Evolutionary conservation across 53 echinoderm and acorn worm species (phyloP).

Genomic region (Stichopus horrens): DNA sequence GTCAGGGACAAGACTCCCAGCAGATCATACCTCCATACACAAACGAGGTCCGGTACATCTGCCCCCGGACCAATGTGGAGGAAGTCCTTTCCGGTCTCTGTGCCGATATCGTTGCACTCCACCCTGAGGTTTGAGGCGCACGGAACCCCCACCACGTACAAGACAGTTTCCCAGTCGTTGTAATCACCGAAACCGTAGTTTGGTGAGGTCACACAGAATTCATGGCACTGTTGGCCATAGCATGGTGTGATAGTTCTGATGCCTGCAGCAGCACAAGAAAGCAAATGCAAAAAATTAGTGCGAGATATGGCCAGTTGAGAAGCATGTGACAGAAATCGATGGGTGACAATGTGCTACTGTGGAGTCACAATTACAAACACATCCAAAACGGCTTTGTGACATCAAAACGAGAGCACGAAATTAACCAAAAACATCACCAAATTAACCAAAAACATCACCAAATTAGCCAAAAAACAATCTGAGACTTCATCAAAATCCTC

Average conservation of each 20-base stretch:
- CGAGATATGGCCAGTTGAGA: too few relatives aligned
- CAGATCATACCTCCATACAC: conserved; percentile 43
- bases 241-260: conserved; percentile 29
- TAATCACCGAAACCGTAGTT: conserved; percentile 25
- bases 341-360: background rate
- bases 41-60: conserved; percentile 35
- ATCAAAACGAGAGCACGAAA: background rate
- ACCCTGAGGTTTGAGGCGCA: conserved; percentile 16
- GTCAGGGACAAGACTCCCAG: background rate
- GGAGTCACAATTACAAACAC: background rate
- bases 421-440: background rate
- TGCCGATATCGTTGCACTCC: conserved; percentile 22
- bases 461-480: background rate
- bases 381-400: background rate
- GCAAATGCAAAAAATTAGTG: background rate
- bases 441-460: background rate
- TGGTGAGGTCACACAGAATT: conserved; percentile 19
- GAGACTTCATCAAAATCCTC: background rate
- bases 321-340: too few relatives aligned
- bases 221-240: conserved; percentile 36
- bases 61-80: conserved; percentile 30
- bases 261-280: background rate
- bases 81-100: conserved; percentile 35
- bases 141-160: conserved; percentile 33
- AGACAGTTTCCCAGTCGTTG: conserved; percentile 32